Base-by-base conservation (phyloP, 2,888 invertebrate genomes). In the Mantis religiosa region DNA sequence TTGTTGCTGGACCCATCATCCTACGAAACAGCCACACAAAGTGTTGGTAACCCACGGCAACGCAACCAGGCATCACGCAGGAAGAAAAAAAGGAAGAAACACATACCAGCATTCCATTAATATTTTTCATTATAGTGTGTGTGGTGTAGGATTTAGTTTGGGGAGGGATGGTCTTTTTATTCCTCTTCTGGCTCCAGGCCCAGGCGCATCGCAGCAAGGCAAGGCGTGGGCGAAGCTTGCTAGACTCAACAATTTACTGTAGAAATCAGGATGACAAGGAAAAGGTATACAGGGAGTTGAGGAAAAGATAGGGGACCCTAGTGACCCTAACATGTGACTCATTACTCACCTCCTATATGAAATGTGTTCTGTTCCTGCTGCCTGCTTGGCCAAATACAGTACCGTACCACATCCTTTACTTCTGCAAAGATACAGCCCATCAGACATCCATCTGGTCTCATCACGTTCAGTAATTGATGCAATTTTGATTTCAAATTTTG, bases 1-100 rank as follows among this genome's bases (percentile, higher is more conserved):
- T 91, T 91, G 90, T 89, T 88, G 91, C 87, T 90, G 91, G 93
- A 92, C 91, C 92, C 91, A 91, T 94, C 94, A 92, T 94, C 94
- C 94, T 94, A 94, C 91, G 93, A 94, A 92, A 93, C 93, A 93
- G 93, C 93, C 93, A 91, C 91, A 91, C 90, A 91, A 91, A 91
- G 89, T 90, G 90, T 90, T 90, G 91, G 89, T 90, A 91, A 90
- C 90, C 90, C 89, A 90, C 90, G 88, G 90, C 89, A 90, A 89
- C 88, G 90, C 89, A 90, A 89, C 89, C 90, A 90, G 90, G 88
- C 90, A 91, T 90, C 90, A 90, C 89, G 90, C 83, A 89, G 90
- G 92, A 92, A 92, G 92, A 92, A 92, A 92, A 85, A 92, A 92
- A 89, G 89, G 91, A 92, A 91, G 92, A 92, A 91, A 93, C 91